Evolutionary conservation across 2,888 invertebrate species (phyloP).

Genomic region (Lordiphosa andalusiaca): DNA sequence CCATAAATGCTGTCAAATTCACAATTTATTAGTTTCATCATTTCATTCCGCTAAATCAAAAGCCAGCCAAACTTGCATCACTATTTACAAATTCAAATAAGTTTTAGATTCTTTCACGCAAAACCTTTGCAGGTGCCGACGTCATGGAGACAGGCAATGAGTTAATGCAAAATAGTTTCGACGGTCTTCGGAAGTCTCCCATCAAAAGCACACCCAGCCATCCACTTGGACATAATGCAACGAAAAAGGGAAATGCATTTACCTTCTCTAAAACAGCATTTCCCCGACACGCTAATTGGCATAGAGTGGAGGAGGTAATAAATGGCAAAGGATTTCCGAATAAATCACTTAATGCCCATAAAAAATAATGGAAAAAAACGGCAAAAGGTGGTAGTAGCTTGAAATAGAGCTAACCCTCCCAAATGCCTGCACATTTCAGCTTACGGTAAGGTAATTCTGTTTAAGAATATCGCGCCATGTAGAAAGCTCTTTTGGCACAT

Average conservation of each 20-base stretch:
- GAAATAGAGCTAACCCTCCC: conserved; percentile 1
- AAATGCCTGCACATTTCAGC: conserved; percentile 33
- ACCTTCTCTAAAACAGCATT: conserved; percentile 8
- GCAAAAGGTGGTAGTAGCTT: conserved; percentile 39
- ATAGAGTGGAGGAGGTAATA: conserved; percentile 9
- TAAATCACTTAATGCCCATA: conserved; percentile 42
- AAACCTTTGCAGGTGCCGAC: conserved; percentile 23
- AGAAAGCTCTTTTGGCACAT: conserved; percentile 18
- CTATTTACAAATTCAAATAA: background rate
- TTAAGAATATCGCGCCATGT: conserved; percentile 38
- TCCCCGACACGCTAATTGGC: conserved; percentile 31
- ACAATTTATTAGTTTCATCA: too few species aligned
- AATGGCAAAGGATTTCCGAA: conserved; percentile 9
- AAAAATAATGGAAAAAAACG: too few species aligned
- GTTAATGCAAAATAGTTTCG: conserved; percentile 37
- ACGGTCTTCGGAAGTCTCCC: conserved; percentile 5
- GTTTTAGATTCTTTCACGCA: conserved; percentile 6
- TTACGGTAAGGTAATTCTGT: conserved; percentile 34
- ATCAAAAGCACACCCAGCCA: background rate
- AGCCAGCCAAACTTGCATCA: conserved; percentile 4
- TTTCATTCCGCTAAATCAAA: too few species aligned
- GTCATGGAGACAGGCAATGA: conserved; percentile 33
- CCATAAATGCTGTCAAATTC: too few species aligned
- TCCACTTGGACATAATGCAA: conserved; percentile 11
- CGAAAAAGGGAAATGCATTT: conserved; percentile 9